Conservation (phyloP, 2,888 invertebrate genomes). For the Heliconius sara region DNA sequence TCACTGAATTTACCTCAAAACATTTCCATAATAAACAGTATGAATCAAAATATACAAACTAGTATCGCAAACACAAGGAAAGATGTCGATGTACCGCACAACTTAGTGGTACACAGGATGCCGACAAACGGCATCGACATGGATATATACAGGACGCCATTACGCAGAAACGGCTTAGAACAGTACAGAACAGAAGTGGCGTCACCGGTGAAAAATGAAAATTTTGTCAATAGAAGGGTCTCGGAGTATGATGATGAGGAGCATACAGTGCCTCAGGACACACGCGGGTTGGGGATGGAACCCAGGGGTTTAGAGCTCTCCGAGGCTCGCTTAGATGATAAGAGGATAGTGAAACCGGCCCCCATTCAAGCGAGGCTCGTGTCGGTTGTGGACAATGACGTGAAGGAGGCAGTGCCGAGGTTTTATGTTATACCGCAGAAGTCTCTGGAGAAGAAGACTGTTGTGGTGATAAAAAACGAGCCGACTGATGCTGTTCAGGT, state of each 20-base stretch:
- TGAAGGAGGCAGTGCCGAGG: slow-evolving; percentile 68
- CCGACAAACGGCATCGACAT: slow-evolving; percentile 74
- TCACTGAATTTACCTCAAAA: slow-evolving; percentile 65
- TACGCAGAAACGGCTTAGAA: slow-evolving; percentile 73
- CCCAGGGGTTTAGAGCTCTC: slow-evolving; percentile 63
- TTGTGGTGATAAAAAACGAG: slow-evolving; percentile 87
- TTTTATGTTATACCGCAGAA: slow-evolving; percentile 78
- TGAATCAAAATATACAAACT: slow-evolving; percentile 60
- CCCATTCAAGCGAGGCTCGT: slow-evolving; percentile 72
- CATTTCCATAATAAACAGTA: slow-evolving; percentile 68
- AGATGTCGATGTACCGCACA: slow-evolving; percentile 68
- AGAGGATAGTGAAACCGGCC: slow-evolving; percentile 75
- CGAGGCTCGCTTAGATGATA: slow-evolving; percentile 71
- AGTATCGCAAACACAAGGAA: slow-evolving; percentile 65
- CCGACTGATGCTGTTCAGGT: slow-evolving; percentile 78
- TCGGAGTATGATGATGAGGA: slow-evolving; percentile 78
- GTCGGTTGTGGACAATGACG: slow-evolving; percentile 68
- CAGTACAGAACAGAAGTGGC: slow-evolving; percentile 64
- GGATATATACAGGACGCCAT: slow-evolving; percentile 61
- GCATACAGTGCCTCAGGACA: slow-evolving; percentile 59
- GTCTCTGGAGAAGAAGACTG: slow-evolving; percentile 82
- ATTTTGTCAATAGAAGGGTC: slow-evolving; percentile 72
- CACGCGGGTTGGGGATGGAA: slow-evolving; percentile 60
- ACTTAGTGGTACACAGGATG: slow-evolving; percentile 67
- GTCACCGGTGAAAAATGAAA: slow-evolving; percentile 68